phyloP scores from a whole-genome alignment of 2,797 vertebrate species.

The Micrastur ruficollis region DNA sequence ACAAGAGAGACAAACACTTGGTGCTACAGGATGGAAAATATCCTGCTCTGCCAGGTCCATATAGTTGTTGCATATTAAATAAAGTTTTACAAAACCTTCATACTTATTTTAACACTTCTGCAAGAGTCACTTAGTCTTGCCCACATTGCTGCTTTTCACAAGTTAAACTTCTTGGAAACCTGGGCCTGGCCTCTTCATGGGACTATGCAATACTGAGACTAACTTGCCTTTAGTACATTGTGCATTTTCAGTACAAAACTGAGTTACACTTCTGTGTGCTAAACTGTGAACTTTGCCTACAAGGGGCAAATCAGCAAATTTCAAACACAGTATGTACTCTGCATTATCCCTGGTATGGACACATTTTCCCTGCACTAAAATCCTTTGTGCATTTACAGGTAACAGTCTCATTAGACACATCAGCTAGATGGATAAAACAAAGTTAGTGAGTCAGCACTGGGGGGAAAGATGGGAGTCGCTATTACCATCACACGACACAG shows the following conservation, averaged over 20 bases:
- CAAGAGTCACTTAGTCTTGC: not conserved
- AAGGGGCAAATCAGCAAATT: not conserved
- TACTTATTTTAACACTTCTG: not conserved
- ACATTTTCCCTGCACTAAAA: not conserved
- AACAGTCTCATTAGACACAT: not conserved
- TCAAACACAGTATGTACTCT: not conserved
- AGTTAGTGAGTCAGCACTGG: not conserved
- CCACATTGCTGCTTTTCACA: not conserved
- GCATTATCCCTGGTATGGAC: not conserved
- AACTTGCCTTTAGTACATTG: not conserved
- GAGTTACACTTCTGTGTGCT: not conserved
- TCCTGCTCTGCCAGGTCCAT: not conserved
- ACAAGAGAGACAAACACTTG: not conserved
- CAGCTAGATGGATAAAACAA: not conserved
- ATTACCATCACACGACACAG: not conserved
- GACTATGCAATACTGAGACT: not conserved
- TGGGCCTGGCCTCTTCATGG: accelerated
- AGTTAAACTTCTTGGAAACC: not conserved
- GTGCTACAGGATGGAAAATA: not conserved
- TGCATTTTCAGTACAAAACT: not conserved
- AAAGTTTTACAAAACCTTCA: not conserved
- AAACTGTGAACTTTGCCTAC: not conserved
- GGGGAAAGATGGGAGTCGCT: not conserved
- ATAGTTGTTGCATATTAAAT: not conserved
- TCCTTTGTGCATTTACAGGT: not conserved